Evolutionary conservation across 2,113 vertebrate species (phyloP), one percentile per base, ranked within the genome.

Genomic region (Oncorhynchus tshawytscha): DNA sequence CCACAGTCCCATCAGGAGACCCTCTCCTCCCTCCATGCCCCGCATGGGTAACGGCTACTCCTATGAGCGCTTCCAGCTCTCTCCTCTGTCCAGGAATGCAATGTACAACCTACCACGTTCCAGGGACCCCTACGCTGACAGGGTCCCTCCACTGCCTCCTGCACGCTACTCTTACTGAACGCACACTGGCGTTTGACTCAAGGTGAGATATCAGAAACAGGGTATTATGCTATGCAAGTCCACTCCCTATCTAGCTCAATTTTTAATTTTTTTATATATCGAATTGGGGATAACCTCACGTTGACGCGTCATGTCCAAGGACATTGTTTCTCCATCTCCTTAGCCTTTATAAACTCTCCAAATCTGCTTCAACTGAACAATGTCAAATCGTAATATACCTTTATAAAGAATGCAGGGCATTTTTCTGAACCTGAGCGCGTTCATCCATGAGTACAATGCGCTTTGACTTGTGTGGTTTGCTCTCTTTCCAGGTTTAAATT

Each of bases 1-100:
- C 88, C 92, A 96, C 80, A 98, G 96, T 90, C 97, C 97, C 29
- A 92, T 97, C 85, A 93, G 95, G 71, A 94, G 96, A 78, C 81
- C 84, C 94, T 94, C 64, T 2, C 89, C 94, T 29, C 90, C 93
- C 15, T 89, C 95, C 70, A 86, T 92, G 71, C 80, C 11, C 90
- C 16, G 87, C 94, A 1, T 34, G 31, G 96, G 95, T 82, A 96
- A 96, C 74, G 95, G 96, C 80, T 97, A 96, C 88, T 87, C 94
- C 66, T 96, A 95, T 6, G 97, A 97, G 88, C 94, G 95, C 16
- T 94, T 95, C 72, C 94, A 95, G 71, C 92, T 98, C 27, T 96
- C 95, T 77, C 96, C 96, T 45, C 88, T 94, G 86, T 89, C 95
- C 83, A 93, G 95, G 82, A 82, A 90, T 71, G 93, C 95, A 1